Evolutionary conservation across 2,797 vertebrate species (phyloP).

Genomic region (Danionella dracula): DNA sequence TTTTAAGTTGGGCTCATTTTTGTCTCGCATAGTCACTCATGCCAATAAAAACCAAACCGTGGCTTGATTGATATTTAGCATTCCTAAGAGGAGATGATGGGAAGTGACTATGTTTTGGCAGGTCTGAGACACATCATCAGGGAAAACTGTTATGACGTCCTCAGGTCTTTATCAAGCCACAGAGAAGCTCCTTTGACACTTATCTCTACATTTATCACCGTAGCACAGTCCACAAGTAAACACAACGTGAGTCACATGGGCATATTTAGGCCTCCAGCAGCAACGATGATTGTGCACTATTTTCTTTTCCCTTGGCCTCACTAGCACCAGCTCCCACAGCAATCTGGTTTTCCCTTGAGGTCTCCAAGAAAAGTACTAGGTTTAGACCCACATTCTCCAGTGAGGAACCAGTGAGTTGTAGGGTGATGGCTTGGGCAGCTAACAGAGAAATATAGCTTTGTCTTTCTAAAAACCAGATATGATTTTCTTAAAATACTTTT

Average conservation of each 20-base stretch:
- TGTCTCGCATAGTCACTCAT: no score
- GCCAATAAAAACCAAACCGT: not conserved
- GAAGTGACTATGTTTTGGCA: not conserved
- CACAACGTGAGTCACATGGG: constrained; percentile 16
- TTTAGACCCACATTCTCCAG: no score
- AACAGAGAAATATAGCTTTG: no score
- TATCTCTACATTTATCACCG: constrained; percentile 26
- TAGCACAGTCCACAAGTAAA: constrained; percentile 3
- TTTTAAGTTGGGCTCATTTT: not conserved
- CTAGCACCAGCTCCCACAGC: no score
- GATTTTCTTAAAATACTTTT: no score
- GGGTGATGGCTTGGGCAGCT: no score
- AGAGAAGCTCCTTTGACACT: constrained; percentile 24
- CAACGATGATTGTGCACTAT: not conserved
- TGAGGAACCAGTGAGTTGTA: no score
- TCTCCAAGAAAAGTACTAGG: no score
- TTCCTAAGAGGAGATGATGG: not conserved
- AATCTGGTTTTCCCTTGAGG: no score
- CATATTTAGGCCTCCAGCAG: not conserved
- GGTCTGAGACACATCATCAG: constrained; percentile 27
- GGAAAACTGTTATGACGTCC: constrained; percentile 28
- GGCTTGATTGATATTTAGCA: not conserved
- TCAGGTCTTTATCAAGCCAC: constrained; percentile 37
- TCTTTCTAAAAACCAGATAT: no score
- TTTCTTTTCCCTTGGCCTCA: no score